Evolutionary conservation across 2,113 vertebrate species (phyloP).

Genomic region (Cyanoliseus patagonus): DNA sequence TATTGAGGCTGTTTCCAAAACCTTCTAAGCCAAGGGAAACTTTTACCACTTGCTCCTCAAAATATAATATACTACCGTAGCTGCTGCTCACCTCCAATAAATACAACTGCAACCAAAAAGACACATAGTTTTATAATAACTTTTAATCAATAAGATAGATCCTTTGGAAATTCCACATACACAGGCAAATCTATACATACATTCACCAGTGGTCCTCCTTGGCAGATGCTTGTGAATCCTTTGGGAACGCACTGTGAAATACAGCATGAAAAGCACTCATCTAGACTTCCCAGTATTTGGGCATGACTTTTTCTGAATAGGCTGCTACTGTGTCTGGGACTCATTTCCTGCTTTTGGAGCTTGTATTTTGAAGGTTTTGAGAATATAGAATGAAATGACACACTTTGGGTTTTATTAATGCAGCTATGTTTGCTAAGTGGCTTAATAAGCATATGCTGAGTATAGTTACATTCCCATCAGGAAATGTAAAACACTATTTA

Average conservation of each 20-base stretch:
- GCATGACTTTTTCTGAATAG: background rate
- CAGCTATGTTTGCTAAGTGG: background rate
- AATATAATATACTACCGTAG: background rate
- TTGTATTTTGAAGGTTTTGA: background rate
- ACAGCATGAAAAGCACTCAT: background rate
- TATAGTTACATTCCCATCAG: conserved; percentile 55
- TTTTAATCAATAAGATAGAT: background rate
- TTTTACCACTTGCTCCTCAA: background rate
- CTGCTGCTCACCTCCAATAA: background rate
- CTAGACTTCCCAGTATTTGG: background rate
- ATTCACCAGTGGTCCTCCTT: background rate
- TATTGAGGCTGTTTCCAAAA: background rate
- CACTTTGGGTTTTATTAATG: conserved; percentile 4
- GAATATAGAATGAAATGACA: background rate
- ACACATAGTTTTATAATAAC: background rate
- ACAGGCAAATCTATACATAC: background rate
- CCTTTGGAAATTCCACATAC: background rate
- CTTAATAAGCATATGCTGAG: conserved; percentile 55
- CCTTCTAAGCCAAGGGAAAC: background rate
- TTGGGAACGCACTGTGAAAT: background rate
- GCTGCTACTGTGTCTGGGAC: background rate
- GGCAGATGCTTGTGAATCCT: background rate
- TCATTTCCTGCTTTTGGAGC: background rate
- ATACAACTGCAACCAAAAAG: background rate
- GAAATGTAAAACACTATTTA: conserved; percentile 66